Evolutionary conservation across 2,888 invertebrate genomes (phyloP), one percentile per base, ranked within the genome.

Genomic region (Geophilus truncorum): DNA sequence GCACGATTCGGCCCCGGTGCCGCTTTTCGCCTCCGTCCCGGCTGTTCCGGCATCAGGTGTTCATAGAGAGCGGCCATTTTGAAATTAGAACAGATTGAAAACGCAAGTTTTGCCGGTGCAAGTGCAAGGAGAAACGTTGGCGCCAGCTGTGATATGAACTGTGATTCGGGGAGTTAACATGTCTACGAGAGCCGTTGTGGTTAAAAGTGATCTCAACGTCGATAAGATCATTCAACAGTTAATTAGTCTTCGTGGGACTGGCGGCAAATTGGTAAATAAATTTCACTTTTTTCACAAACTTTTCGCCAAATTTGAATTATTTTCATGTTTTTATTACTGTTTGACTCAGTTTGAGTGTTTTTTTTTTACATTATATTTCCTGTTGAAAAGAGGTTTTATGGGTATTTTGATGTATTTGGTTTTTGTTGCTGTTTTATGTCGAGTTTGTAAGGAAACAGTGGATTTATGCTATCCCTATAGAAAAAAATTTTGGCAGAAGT

Each of bases 171-270:
- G 18, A 30, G n/a, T 34, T 76, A 76, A 30, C 30, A 76, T 76
- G 76, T 32, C 32, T 2, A 25, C 25, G 28, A 30, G 76, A 76
- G 34, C 76, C 12, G 34, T 30, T 28, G 28, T 76, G 34, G 76
- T 30, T 18, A 76, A 34, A 76, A 88, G 82, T 81, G 76, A 80
- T 77, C 25, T 81, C 57, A 81, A 82, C 79, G 81, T 82, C 76
- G 82, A 81, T 70, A 78, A 80, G 57, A 79, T 82, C 51, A 81
- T 82, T 76, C 79, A 80, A 15, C 81, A 82, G 30, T 78, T 82
- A 18, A 62, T 81, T 23, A 32, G 40, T 15, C 32, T 77, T 0
- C 36, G 76, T 7, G 40, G 40, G 30, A 77, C 80, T 30, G 70
- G 70, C 25, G 40, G 51, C 9, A 80, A 77, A 51, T 40, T 32